Conservation (phyloP, 2,888 invertebrate genomes). For the Thumatha senex region DNA sequence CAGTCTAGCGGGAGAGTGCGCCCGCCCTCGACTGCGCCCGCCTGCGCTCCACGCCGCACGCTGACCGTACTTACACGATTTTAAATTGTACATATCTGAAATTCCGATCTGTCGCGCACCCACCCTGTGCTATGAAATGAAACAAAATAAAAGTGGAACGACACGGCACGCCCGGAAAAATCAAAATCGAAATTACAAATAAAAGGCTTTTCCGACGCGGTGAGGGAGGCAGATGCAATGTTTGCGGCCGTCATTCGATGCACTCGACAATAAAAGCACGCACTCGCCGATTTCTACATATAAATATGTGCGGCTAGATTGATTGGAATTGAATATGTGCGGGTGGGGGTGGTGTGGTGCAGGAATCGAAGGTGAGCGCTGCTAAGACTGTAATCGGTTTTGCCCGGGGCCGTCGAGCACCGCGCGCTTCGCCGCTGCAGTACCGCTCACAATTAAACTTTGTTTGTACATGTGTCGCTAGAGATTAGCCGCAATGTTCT, state of each 20-base stretch:
- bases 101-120: constrained; percentile 83
- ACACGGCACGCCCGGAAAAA: constrained; percentile 77
- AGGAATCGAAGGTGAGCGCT: constrained; percentile 79
- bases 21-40: constrained; percentile 52
- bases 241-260: constrained; percentile 81
- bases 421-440: constrained; percentile 36
- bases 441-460: constrained; percentile 81
- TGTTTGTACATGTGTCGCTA: constrained; percentile 82
- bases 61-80: constrained; percentile 84
- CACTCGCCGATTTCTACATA: constrained; percentile 71
- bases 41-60: constrained; percentile 50
- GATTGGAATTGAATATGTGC: constrained; percentile 83
- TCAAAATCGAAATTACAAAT: constrained; percentile 83
- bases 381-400: constrained; percentile 84
- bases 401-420: constrained; percentile 62
- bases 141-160: constrained; percentile 81
- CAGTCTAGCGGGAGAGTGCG: constrained; percentile 74
- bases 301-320: constrained; percentile 79
- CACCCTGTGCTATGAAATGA: constrained; percentile 83
- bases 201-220: constrained; percentile 71
- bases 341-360: constrained; percentile 54
- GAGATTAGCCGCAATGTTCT: constrained; percentile 82
- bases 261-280: constrained; percentile 81
- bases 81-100: constrained; percentile 84
- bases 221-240: constrained; percentile 78